Percentiles rank a stretch among this genome's conserved stretches.
phyloP scores from a whole-genome alignment of 2,797 vertebrate species.

The Thunnus albacares region DNA sequence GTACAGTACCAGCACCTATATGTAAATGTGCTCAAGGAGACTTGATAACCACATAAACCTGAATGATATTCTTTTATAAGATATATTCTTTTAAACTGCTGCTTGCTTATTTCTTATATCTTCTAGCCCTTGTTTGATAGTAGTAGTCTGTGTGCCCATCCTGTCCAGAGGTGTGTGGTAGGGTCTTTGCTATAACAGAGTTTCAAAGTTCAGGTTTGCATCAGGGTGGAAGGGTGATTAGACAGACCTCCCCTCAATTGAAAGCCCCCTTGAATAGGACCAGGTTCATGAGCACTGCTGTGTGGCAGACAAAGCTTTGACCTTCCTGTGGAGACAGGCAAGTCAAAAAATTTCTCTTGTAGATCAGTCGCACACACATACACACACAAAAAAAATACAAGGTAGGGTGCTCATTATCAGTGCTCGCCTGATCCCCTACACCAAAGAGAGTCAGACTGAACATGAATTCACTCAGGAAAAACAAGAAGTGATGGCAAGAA shows the following conservation, averaged over 20 bases:
- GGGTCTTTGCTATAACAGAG: conserved; percentile 10
- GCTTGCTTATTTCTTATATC: conserved; percentile 34
- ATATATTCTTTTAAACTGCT: conserved; percentile 1
- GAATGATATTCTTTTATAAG: not conserved
- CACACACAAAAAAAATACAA: not conserved
- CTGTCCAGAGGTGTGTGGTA: not conserved
- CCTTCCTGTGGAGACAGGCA: conserved; percentile 30
- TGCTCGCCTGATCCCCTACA: conserved; percentile 29
- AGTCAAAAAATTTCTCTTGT: conserved; percentile 27
- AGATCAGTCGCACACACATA: conserved; percentile 20
- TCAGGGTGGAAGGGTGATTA: conserved; percentile 40
- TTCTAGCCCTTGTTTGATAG: too few species aligned
- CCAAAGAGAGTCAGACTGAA: conserved; percentile 6
- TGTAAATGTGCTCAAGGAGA: not conserved
- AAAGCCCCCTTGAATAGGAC: conserved; percentile 16
- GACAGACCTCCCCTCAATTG: conserved; percentile 14
- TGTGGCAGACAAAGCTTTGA: conserved; percentile 41
- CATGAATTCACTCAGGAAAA: conserved; percentile 28
- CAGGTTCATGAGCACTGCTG: conserved; percentile 17
- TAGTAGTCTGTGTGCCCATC: not conserved
- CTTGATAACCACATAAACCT: not conserved
- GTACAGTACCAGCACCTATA: too few species aligned
- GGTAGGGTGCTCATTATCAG: conserved; percentile 46
- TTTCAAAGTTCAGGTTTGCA: conserved; percentile 20
- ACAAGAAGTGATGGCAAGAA: conserved; percentile 10